phyloP scores from a whole-genome alignment of 1,140 invertebrate genomes.

The Ericerus pela region DNA sequence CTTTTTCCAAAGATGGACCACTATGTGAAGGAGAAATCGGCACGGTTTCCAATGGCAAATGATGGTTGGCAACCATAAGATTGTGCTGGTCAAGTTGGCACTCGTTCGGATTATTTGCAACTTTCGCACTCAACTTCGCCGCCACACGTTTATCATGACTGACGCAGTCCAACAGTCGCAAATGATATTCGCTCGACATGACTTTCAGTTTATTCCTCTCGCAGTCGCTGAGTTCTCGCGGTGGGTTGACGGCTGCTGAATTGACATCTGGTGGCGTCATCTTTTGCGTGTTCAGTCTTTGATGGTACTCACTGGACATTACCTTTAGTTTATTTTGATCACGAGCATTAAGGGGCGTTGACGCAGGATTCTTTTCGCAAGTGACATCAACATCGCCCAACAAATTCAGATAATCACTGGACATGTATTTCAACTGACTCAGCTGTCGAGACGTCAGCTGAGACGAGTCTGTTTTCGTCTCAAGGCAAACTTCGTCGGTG shows the following conservation, averaged over 20 bases:
- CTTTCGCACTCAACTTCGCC: no score
- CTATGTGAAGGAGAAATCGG: no score
- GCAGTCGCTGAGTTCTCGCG: neutral
- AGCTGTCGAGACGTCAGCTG: neutral
- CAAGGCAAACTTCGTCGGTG: no score
- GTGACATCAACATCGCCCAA: neutral
- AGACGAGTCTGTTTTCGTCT: no score
- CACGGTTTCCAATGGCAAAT: no score
- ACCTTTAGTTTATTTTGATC: constrained; percentile 1
- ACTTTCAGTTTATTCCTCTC: neutral
- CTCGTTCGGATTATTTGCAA: no score
- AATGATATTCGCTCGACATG: neutral
- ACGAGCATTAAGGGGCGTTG: neutral
- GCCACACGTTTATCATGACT: no score
- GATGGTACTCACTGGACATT: constrained; percentile 1
- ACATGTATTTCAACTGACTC: neutral
- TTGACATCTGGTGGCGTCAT: neutral
- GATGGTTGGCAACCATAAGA: no score
- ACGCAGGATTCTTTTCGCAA: neutral
- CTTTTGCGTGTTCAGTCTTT: neutral
- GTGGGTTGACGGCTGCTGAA: neutral
- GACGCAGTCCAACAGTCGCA: neutral
- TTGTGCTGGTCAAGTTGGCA: no score
- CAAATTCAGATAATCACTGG: neutral
- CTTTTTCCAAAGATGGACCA: no score